A percentile compares a stretch with the other conserved stretches of the same genome.
These are phyloP conservation scores for Taxidea taxus DNA, from an alignment of 2,113 vertebrate species.

Conservation along the genomic window DNA sequence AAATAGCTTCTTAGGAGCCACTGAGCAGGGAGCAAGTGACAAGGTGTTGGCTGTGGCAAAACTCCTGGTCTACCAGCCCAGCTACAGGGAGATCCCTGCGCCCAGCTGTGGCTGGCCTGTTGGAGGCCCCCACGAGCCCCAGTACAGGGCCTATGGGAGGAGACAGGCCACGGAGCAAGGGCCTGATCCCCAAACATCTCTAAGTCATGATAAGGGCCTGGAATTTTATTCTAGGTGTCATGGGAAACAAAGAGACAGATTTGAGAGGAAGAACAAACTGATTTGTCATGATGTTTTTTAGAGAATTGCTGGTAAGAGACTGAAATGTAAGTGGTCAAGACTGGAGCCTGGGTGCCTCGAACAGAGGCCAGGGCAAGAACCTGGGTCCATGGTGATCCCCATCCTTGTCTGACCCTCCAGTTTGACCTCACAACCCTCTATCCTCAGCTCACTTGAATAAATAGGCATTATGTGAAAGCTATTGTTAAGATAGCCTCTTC, in stretches of 20 bases:
- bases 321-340: not conserved
- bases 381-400: accelerated
- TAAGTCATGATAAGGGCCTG: not conserved
- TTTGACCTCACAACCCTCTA: not conserved
- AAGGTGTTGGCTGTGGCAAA: not conserved
- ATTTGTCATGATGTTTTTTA: not conserved
- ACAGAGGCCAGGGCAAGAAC: accelerated
- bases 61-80: not conserved
- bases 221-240: not conserved
- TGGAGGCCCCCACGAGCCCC: not conserved
- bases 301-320: not conserved
- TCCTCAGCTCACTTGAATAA: not conserved
- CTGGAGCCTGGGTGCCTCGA: too few relatives aligned
- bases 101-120: not conserved
- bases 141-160: too few relatives aligned
- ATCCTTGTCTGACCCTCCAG: not conserved
- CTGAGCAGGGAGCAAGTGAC: not conserved
- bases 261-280: not conserved
- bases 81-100: accelerated
- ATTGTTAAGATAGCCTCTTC: not conserved
- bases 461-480: not conserved
- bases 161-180: not conserved
- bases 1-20: not conserved
- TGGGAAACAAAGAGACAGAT: not conserved
- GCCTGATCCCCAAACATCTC: accelerated